These are phyloP conservation scores for Furcifer pardalis DNA, from an alignment of 2,797 vertebrate genomes.

Conservation along the genomic window DNA sequence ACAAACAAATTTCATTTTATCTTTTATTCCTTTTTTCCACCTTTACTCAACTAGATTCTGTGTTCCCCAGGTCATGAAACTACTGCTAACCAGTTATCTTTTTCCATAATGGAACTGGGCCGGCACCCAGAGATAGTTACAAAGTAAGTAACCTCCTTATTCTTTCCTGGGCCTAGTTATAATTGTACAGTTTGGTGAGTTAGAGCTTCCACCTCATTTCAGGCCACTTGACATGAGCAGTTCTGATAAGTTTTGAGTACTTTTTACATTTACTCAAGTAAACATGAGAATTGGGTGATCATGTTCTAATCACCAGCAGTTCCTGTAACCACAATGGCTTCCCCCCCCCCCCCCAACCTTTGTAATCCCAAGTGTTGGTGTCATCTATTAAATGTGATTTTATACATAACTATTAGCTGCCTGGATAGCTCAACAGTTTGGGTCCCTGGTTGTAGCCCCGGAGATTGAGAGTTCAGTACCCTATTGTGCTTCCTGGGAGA, in stretches of 20 bases:
- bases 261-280: not conserved
- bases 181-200: not conserved
- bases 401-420: not conserved
- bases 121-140: constrained; percentile 85
- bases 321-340: not conserved
- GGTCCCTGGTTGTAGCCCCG: no score
- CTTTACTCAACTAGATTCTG: constrained; percentile 22
- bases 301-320: not conserved
- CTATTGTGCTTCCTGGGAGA: no score
- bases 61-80: constrained; percentile 87
- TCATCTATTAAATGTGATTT: not conserved
- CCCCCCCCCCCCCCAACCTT: no score
- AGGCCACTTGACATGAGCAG: not conserved
- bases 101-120: constrained; percentile 87
- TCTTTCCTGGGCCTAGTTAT: not conserved
- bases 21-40: not conserved
- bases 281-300: not conserved
- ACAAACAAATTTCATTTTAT: not conserved
- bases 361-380: not conserved
- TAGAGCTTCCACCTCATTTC: not conserved
- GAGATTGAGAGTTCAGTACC: no score
- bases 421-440: no score
- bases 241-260: not conserved
- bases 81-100: constrained; percentile 87
- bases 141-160: constrained; percentile 72